These are phyloP conservation scores for Heliothis subflexa DNA, from an alignment of 1,140 invertebrate genomes.

Conservation along the genomic window DNA sequence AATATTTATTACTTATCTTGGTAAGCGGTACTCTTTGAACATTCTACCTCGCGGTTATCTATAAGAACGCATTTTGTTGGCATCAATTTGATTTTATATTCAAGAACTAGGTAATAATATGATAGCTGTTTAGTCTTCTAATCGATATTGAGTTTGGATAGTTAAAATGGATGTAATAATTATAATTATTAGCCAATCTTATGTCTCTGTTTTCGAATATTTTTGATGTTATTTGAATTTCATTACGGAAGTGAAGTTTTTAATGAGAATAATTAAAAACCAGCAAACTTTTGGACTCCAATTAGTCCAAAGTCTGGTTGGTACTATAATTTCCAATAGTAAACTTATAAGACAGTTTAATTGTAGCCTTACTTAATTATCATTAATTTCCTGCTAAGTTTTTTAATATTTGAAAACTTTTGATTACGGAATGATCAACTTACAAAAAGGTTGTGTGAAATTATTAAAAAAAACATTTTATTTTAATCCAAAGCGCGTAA, in stretches of 20 bases:
- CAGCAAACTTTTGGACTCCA: neutral
- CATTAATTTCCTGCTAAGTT: neutral
- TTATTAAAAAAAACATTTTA: too few relatives aligned
- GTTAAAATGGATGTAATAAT: too few relatives aligned
- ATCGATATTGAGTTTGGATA: too few relatives aligned
- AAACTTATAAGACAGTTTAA: neutral
- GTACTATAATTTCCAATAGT: neutral
- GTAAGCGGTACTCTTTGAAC: slow-evolving; percentile 24
- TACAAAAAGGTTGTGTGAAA: too few relatives aligned
- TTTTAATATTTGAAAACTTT: neutral
- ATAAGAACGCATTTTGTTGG: slow-evolving; percentile 17
- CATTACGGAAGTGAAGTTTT: neutral
- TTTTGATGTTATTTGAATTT: neutral
- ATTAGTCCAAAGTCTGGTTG: neutral
- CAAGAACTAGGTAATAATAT: neutral
- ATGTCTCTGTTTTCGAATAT: neutral
- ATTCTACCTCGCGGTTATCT: neutral
- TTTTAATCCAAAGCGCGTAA: too few relatives aligned
- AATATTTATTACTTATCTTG: slow-evolving; percentile 68
- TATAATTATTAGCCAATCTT: too few relatives aligned
- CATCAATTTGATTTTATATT: neutral
- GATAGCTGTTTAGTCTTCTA: too few relatives aligned
- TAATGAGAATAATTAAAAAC: neutral
- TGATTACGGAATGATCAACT: too few relatives aligned
- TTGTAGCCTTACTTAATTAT: neutral